Percentiles rank a stretch among this genome's conserved stretches.
phyloP scores from a whole-genome alignment of 2,113 vertebrate genomes.

The Microcebus ravelobensis region DNA sequence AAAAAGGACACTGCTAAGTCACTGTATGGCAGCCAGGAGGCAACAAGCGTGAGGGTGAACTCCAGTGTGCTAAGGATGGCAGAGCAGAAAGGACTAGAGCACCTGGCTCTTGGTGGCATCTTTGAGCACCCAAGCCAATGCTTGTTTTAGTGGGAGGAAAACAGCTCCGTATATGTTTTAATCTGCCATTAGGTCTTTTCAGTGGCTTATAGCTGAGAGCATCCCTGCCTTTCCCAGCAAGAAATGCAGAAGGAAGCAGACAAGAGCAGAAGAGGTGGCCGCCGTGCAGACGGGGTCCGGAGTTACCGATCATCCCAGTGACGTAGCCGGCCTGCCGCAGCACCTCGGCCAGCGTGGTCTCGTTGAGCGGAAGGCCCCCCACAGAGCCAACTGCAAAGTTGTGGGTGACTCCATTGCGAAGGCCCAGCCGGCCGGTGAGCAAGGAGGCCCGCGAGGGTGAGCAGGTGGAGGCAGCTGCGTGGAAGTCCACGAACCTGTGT shows the following conservation, averaged over 20 bases:
- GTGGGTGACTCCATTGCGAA: conserved; percentile 94
- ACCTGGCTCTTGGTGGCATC: not conserved
- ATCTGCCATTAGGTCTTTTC: not conserved
- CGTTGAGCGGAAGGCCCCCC: conserved; percentile 93
- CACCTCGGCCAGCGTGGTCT: conserved; percentile 92
- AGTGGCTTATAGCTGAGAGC: not conserved
- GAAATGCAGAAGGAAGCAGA: no score
- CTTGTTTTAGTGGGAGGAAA: not conserved
- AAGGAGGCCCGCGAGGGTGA: conserved; percentile 95
- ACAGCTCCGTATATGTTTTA: rapidly evolving
- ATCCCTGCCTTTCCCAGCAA: not conserved
- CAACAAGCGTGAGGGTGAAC: not conserved
- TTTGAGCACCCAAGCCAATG: rapidly evolving
- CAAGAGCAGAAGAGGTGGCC: rapidly evolving
- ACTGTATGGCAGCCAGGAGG: rapidly evolving
- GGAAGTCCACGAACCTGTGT: conserved; percentile 94
- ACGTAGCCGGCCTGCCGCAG: conserved; percentile 90
- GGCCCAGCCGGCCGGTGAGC: conserved; percentile 94
- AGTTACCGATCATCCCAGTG: conserved; percentile 92
- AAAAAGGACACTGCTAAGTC: not conserved
- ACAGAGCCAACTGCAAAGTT: conserved; percentile 92
- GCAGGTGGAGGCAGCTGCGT: conserved; percentile 95
- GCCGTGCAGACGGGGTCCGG: rapidly evolving
- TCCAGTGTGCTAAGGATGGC: not conserved
- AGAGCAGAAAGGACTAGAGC: not conserved